phyloP scores from a whole-genome alignment of 2,797 vertebrate genomes.

The Diceros bicornis region DNA sequence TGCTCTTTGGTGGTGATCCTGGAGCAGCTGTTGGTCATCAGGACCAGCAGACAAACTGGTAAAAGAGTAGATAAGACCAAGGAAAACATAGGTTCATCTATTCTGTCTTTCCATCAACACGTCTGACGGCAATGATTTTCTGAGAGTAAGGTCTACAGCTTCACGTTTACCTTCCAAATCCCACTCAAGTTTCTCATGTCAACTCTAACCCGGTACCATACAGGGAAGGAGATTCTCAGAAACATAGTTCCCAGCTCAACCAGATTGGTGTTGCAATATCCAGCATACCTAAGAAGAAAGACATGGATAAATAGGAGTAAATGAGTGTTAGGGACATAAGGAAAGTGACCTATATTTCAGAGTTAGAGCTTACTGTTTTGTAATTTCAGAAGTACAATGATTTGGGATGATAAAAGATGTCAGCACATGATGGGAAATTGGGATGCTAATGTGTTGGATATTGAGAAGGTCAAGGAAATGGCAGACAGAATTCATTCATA shows the following conservation, averaged over 20 bases:
- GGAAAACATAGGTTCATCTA: not conserved
- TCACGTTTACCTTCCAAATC: not conserved
- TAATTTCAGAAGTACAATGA: not conserved
- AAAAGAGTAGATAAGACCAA: not conserved
- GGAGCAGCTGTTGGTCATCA: not conserved
- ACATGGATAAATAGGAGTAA: not conserved
- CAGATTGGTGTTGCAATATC: not conserved
- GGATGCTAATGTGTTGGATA: not conserved
- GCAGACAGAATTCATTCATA: not conserved
- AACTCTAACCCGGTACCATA: not conserved
- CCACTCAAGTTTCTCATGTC: not conserved
- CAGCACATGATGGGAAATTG: not conserved
- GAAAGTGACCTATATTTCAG: not conserved
- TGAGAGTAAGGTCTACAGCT: not conserved
- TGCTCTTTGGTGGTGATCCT: not conserved
- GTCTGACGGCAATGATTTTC: not conserved
- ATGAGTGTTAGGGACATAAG: not conserved
- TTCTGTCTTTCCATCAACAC: not conserved
- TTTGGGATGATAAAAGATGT: not conserved
- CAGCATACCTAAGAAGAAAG: not conserved
- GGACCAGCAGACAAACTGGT: not conserved
- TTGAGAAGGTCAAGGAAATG: not conserved
- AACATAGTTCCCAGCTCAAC: not conserved
- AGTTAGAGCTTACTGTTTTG: not conserved
- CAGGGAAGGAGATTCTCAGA: not conserved